These are phyloP conservation scores for Didymodactylos carnosus DNA, from an alignment of 2,888 invertebrate genomes.

Conservation along the genomic window DNA sequence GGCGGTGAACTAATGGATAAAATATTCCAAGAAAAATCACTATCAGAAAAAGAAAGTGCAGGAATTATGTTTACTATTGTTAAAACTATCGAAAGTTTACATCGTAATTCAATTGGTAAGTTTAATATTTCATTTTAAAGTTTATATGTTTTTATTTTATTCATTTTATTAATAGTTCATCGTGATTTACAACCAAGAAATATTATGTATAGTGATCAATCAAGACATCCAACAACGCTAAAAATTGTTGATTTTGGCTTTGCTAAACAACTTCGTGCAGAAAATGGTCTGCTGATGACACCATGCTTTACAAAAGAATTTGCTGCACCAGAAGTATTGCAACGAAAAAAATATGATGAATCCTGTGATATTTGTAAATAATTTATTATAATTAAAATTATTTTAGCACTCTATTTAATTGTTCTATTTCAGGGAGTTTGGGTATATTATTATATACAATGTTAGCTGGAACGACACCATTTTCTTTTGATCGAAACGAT, in stretches of 20 bases:
- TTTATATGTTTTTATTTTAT: neutral
- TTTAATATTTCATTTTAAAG: neutral
- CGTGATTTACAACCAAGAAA: slow-evolving; percentile 94
- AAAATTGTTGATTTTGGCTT: slow-evolving; percentile 93
- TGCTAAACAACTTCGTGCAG: slow-evolving; percentile 82
- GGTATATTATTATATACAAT: slow-evolving; percentile 83
- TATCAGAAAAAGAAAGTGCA: slow-evolving; percentile 77
- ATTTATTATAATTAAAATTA: neutral
- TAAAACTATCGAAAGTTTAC: slow-evolving; percentile 71
- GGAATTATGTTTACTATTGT: slow-evolving; percentile 65
- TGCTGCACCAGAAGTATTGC: slow-evolving; percentile 77
- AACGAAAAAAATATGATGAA: slow-evolving; percentile 87
- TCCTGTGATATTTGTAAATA: slow-evolving; percentile 79
- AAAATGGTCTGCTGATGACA: slow-evolving; percentile 93
- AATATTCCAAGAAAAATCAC: slow-evolving; percentile 54
- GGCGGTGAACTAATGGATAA: slow-evolving; percentile 88
- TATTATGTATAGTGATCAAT: slow-evolving; percentile 70
- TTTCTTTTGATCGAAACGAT: slow-evolving; percentile 1
- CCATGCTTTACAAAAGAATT: slow-evolving; percentile 98
- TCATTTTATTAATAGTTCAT: slow-evolving; percentile 37
- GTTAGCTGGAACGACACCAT: slow-evolving; percentile 25
- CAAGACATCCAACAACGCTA: slow-evolving; percentile 61
- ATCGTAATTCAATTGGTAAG: slow-evolving; percentile 49
- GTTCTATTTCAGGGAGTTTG: slow-evolving; percentile 52
- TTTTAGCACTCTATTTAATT: neutral